Evolutionary conservation across 92 coral and sea anemone species (phyloP).

Genomic region (Porites rus): DNA sequence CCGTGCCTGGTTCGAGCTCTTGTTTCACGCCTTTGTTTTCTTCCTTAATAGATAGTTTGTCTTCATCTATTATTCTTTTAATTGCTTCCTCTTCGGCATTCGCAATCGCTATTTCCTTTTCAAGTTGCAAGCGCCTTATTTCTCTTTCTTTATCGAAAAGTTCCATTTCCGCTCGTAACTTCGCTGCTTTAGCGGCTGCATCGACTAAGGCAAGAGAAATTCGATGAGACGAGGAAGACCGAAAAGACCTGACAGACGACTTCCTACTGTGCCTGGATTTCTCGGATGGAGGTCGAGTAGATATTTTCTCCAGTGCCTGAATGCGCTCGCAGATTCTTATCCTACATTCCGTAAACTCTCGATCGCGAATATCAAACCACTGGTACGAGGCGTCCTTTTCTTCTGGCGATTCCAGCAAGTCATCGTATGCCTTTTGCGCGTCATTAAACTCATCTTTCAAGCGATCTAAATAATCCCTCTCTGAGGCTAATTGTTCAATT

Average conservation of each 20-base stretch:
- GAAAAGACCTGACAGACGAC: conserved; percentile 31
- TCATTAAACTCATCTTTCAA: conserved; percentile 44
- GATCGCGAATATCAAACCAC: too few species aligned
- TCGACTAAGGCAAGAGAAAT: too few species aligned
- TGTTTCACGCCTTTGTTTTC: not conserved
- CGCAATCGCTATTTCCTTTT: conserved; percentile 44
- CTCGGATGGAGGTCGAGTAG: not conserved
- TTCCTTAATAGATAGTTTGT: conserved; percentile 6
- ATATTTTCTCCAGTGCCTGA: too few species aligned
- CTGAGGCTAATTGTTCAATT: conserved; percentile 35
- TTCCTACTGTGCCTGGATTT: conserved; percentile 6
- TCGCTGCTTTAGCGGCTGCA: too few species aligned
- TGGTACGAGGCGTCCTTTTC: conserved; percentile 17
- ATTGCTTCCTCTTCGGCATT: conserved; percentile 51
- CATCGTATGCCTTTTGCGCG: conserved; percentile 27
- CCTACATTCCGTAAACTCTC: too few species aligned
- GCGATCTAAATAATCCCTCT: conserved; percentile 35
- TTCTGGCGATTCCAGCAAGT: conserved; percentile 25
- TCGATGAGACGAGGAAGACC: not conserved
- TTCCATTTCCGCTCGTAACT: too few species aligned
- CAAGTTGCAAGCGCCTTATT: too few species aligned
- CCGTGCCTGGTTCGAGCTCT: too few species aligned
- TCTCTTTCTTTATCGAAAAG: too few species aligned
- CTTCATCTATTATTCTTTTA: conserved; percentile 33
- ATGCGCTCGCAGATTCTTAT: too few species aligned